phyloP scores from a whole-genome alignment of 2,797 vertebrate genomes.

The Cyprinodon diabolis region DNA sequence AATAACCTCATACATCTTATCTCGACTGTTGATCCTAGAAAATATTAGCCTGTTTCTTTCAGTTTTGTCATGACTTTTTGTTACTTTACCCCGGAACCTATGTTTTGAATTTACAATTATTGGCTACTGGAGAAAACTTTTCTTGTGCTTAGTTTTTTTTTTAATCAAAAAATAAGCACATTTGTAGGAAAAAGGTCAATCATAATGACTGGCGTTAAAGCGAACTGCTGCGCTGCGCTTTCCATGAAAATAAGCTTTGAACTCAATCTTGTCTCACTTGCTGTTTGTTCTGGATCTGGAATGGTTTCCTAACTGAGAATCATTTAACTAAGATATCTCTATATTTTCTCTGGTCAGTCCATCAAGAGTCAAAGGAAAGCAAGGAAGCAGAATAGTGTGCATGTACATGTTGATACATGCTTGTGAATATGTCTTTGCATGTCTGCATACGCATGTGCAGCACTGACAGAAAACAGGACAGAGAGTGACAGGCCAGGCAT shows the following conservation, averaged over 20 bases:
- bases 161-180: not conserved
- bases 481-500: conserved; percentile 68
- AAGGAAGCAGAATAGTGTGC: conserved; percentile 22
- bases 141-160: too few relatives aligned
- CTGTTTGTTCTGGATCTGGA: not conserved
- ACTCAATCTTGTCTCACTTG: not conserved
- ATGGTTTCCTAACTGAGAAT: conserved; percentile 40
- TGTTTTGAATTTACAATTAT: not conserved
- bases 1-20: too few relatives aligned
- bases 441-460: conserved; percentile 38
- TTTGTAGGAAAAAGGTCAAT: not conserved
- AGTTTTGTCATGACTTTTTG: not conserved
- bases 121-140: not conserved
- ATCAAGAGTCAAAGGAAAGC: conserved; percentile 54
- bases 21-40: too few relatives aligned
- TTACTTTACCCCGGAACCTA: too few relatives aligned
- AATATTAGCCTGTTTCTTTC: not conserved
- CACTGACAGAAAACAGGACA: conserved; percentile 78
- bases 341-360: conserved; percentile 72
- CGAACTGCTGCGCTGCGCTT: not conserved
- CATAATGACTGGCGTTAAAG: not conserved
- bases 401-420: not conserved
- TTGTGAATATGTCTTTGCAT: conserved; percentile 28
- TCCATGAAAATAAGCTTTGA: not conserved
- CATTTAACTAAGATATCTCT: conserved; percentile 68